Evolutionary conservation across 2,113 vertebrate genomes (phyloP).

Genomic region (Datnioides undecimradiatus): DNA sequence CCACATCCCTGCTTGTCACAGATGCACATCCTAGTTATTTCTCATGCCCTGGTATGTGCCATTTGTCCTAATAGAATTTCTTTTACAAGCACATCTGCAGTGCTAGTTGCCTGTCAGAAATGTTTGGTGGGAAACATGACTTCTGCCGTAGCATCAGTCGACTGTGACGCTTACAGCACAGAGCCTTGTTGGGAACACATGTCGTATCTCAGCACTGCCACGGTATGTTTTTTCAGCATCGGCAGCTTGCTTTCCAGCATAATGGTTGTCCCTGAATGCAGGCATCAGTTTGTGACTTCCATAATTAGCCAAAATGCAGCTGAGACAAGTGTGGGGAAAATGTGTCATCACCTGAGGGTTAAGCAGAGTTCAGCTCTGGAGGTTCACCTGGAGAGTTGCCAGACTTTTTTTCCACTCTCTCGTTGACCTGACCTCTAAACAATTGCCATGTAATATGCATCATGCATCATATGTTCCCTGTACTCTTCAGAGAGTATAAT

Average conservation of each 20-base stretch:
- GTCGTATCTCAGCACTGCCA: slow-evolving; percentile 19
- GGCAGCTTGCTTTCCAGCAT: slow-evolving; percentile 53
- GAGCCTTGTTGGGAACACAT: slow-evolving; percentile 37
- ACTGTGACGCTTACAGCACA: slow-evolving; percentile 8
- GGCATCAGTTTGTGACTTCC: slow-evolving; percentile 54
- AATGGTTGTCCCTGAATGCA: slow-evolving; percentile 37
- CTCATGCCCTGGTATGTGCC: neutral
- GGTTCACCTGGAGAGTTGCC: slow-evolving; percentile 36
- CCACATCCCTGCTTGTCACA: slow-evolving; percentile 15
- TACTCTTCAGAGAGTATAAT: slow-evolving; percentile 20
- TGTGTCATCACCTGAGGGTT: slow-evolving; percentile 49
- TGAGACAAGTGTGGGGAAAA: slow-evolving; percentile 21
- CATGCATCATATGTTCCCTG: neutral
- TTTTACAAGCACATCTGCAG: slow-evolving; percentile 12
- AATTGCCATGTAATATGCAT: slow-evolving; percentile 39
- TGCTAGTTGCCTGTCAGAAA: slow-evolving; percentile 34
- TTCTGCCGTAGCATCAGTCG: slow-evolving; percentile 19
- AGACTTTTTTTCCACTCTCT: slow-evolving; percentile 3
- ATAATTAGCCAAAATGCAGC: slow-evolving; percentile 62
- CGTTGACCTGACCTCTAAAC: slow-evolving; percentile 30
- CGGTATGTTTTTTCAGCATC: slow-evolving; percentile 31
- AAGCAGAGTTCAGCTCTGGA: slow-evolving; percentile 50
- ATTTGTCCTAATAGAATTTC: slow-evolving; percentile 25
- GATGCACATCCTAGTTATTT: slow-evolving; percentile 13
- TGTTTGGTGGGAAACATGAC: slow-evolving; percentile 37